Conservation (phyloP, 2,797 vertebrate species). For the Liparis tanakae region DNA sequence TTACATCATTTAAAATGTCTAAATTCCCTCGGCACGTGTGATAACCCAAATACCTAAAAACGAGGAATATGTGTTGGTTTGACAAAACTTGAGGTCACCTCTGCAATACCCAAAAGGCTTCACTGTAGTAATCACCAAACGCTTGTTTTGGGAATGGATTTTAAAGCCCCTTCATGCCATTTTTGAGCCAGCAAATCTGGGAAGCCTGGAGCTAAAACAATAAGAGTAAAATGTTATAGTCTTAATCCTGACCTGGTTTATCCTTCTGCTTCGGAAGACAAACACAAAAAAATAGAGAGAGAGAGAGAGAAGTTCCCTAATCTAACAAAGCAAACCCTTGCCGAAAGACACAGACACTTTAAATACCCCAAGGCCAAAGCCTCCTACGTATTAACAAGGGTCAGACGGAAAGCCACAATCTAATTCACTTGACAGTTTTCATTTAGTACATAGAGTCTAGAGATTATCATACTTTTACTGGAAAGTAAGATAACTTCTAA, state of each 20-base stretch:
- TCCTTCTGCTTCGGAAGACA: neutral
- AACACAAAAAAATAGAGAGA: neutral
- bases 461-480: neutral
- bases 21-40: neutral
- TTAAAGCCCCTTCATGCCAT: neutral
- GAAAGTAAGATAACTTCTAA: neutral
- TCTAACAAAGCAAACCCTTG: neutral
- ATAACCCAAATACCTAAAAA: neutral
- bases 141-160: neutral
- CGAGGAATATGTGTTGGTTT: neutral
- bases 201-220: neutral
- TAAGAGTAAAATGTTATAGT: neutral
- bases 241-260: conserved; percentile 7
- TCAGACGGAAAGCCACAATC: neutral
- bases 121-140: neutral
- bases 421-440: neutral
- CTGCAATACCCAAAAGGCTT: too few relatives aligned
- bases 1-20: too few relatives aligned
- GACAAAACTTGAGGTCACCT: neutral
- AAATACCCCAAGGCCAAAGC: conserved; percentile 1
- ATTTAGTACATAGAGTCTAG: neutral
- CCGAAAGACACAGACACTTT: neutral
- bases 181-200: neutral
- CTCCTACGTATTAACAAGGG: neutral
- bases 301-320: neutral